A percentile compares a stretch with the other conserved stretches of the same genome.
phyloP scores from a whole-genome alignment of 2,888 invertebrate genomes.

The Rotaria sp. region DNA sequence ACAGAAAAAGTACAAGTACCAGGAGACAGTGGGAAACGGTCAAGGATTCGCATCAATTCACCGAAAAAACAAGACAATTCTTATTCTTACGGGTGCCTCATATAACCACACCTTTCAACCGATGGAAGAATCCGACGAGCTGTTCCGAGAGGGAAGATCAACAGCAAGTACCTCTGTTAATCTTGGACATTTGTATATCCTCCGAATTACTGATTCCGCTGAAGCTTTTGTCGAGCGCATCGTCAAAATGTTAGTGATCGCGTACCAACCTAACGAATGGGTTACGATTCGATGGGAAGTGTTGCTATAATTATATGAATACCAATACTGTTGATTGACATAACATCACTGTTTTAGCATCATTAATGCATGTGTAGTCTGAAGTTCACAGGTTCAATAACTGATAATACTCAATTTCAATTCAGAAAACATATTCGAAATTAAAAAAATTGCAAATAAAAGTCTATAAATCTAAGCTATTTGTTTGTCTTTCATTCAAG shows the following conservation, averaged over 20 bases:
- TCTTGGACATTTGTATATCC: not conserved
- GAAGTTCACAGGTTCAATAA: not conserved
- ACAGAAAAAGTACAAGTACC: not conserved
- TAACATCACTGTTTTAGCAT: not conserved
- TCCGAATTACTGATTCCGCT: not conserved
- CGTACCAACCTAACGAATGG: not conserved
- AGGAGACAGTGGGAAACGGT: not conserved
- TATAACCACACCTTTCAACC: not conserved
- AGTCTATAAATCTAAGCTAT: not conserved
- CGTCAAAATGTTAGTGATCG: not conserved
- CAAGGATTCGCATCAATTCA: constrained; percentile 28
- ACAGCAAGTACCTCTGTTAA: not conserved
- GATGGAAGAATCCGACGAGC: not conserved
- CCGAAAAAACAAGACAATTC: not conserved
- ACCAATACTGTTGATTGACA: not conserved
- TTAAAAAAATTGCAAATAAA: not conserved
- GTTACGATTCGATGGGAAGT: constrained; percentile 19
- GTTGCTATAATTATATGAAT: not conserved
- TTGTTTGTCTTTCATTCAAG: not conserved
- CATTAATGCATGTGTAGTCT: not conserved
- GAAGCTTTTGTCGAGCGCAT: not conserved
- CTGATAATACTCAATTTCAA: not conserved
- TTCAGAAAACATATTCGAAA: not conserved
- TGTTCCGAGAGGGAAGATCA: not conserved
- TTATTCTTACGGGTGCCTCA: not conserved